These are phyloP conservation scores for Xestia rhomboidea DNA, from an alignment of 2,888 invertebrate genomes.

Conservation along the genomic window DNA sequence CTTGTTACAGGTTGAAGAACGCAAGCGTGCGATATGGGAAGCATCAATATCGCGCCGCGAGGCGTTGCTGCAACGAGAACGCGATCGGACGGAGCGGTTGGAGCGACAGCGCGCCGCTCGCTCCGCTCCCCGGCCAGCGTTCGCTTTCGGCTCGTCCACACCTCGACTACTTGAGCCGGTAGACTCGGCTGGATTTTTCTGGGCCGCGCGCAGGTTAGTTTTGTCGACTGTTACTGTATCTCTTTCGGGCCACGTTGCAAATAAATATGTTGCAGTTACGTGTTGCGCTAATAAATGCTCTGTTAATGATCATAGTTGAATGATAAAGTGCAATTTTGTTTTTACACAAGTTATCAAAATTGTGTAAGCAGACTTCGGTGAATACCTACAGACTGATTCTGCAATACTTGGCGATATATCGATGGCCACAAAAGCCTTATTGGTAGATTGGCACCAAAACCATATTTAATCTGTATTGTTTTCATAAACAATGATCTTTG, in stretches of 20 bases:
- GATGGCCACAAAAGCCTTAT: slow-evolving; percentile 1
- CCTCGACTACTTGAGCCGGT: slow-evolving; percentile 96
- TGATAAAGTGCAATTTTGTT: background rate
- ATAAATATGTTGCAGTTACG: slow-evolving; percentile 7
- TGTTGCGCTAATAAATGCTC: background rate
- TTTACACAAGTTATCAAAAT: background rate
- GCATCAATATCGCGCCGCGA: slow-evolving; percentile 96
- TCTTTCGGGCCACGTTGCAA: slow-evolving; percentile 5
- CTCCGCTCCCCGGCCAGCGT: slow-evolving; percentile 91
- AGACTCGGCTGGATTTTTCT: slow-evolving; percentile 95
- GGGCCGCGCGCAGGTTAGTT: slow-evolving; percentile 94
- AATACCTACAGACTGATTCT: background rate
- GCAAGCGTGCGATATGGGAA: slow-evolving; percentile 96
- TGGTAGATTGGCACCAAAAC: slow-evolving; percentile 11
- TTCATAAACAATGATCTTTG: slow-evolving; percentile 48
- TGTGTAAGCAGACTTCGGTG: background rate
- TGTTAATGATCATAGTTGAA: slow-evolving; percentile 21
- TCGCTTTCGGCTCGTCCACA: slow-evolving; percentile 98
- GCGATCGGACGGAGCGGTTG: slow-evolving; percentile 95
- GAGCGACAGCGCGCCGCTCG: slow-evolving; percentile 95
- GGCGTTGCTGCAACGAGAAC: slow-evolving; percentile 95
- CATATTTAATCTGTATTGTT: slow-evolving; percentile 44
- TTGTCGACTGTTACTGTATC: background rate
- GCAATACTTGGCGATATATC: background rate
- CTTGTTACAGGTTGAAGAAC: slow-evolving; percentile 94